Evolutionary conservation across 2,888 invertebrate genomes (phyloP), one percentile per base, ranked within the genome.

Genomic region (Platycnemis pennipes): DNA sequence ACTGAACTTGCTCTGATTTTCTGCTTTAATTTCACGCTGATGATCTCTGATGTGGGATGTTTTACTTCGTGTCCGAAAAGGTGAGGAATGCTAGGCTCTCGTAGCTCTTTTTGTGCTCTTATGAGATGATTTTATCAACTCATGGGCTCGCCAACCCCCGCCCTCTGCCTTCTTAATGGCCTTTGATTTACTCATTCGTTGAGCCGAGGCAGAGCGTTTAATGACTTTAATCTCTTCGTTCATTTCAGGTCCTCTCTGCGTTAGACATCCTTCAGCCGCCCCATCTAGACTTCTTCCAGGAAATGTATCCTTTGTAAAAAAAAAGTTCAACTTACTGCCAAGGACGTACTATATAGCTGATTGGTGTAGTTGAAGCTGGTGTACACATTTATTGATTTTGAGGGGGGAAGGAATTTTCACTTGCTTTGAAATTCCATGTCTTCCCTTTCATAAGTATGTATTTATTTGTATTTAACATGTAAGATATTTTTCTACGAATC

Each of bases 221-320:
- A 77, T 77, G 31, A 77, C 77, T 8, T 77, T 0, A 16, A 0
- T 56, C 91, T 42, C 13, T 91, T 37, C 44, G 7, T 91, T 69
- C n/a, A 63, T 97, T 97, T 94, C 98, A 99, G 99, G 99, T 99
- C 96, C 97, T 99, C 96, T 99, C 99, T 96, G 99, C 99, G 96
- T 97, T 99, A 97, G 99, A 99, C 97, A 99, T 99, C 97, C 97
- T 99, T 96, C 99, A 99, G 97, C 99, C 99, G 96, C 99, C 99
- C 96, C 99, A 99, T 97, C 98, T 99, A 97, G 99, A 99, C 97
- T 99, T 99, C 98, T 99, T 99, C 97, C 99, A 99, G 97, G 99
- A 99, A 98, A 99, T 99, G 99, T 99, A 99, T 98, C 98, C 98
- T 98, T 98, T 98, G 97, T 96, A 95, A 94, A 46, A 46, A 86